Evolutionary conservation across 2,113 vertebrate genomes (phyloP).

Genomic region (Capricornis sumatraensis): DNA sequence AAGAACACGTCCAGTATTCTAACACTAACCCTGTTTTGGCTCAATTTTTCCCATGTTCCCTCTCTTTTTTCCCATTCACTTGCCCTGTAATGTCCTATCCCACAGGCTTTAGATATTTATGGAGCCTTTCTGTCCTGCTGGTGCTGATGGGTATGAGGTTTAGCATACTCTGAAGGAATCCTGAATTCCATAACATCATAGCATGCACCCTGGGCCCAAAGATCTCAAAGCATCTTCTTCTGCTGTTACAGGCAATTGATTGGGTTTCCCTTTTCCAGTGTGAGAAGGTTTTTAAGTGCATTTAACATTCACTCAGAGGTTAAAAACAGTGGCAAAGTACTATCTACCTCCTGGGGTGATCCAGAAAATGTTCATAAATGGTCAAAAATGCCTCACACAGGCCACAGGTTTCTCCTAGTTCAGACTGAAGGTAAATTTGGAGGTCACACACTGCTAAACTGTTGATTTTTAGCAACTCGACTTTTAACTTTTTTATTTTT

Average conservation of each 20-base stretch:
- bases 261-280: neutral
- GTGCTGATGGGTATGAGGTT: neutral
- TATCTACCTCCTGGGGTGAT: neutral
- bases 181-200: neutral
- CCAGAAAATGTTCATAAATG: neutral
- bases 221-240: neutral
- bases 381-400: neutral
- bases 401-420: neutral
- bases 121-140: neutral
- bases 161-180: neutral
- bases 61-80: neutral
- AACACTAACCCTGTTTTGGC: neutral
- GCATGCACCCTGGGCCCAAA: neutral
- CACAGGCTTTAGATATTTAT: neutral
- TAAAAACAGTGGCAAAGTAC: neutral
- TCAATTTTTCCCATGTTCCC: neutral
- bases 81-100: neutral
- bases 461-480: constrained; percentile 28
- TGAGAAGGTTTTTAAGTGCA: neutral
- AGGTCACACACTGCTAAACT: constrained; percentile 41
- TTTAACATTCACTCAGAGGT: neutral
- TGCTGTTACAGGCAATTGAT: neutral
- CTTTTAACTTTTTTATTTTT: constrained; percentile 44
- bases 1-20: neutral
- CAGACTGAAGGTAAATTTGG: neutral